These are phyloP conservation scores for Odontamblyopus rebecca DNA, from an alignment of 2,797 vertebrate genomes.

Conservation along the genomic window DNA sequence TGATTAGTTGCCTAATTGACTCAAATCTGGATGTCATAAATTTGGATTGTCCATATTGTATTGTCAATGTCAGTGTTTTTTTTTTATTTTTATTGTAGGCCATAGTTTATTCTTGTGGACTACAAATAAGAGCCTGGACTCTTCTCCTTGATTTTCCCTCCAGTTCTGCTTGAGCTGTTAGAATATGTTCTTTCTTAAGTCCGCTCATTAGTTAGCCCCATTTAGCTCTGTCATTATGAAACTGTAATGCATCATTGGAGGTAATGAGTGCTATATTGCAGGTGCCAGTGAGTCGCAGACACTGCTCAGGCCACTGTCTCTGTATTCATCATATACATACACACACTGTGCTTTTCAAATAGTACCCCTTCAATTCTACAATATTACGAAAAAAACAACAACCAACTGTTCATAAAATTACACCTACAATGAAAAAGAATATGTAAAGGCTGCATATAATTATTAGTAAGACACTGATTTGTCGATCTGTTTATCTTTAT, in stretches of 20 bases:
- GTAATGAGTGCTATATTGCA: conserved; percentile 72
- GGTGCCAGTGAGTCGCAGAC: conserved; percentile 57
- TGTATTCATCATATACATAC: background rate
- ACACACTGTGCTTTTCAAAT: no score
- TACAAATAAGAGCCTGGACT: conserved; percentile 26
- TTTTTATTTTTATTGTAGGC: background rate
- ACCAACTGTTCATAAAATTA: no score
- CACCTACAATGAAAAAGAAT: no score
- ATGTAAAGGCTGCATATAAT: no score
- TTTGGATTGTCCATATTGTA: background rate
- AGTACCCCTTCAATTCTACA: no score
- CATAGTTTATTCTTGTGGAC: background rate
- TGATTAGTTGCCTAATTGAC: conserved; percentile 31
- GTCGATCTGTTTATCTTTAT: no score
- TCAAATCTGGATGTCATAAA: background rate
- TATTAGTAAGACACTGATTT: no score
- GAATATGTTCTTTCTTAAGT: conserved; percentile 77
- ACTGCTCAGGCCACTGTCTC: conserved; percentile 25
- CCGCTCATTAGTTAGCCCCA: conserved; percentile 72
- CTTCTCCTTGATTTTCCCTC: conserved; percentile 61
- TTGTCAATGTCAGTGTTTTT: background rate
- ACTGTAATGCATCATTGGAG: conserved; percentile 74
- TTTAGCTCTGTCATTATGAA: conserved; percentile 72
- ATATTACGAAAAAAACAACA: no score
- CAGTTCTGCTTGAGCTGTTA: conserved; percentile 73